These are phyloP conservation scores for Mystacornis crossleyi DNA, from an alignment of 2,113 vertebrate species.

Conservation along the genomic window DNA sequence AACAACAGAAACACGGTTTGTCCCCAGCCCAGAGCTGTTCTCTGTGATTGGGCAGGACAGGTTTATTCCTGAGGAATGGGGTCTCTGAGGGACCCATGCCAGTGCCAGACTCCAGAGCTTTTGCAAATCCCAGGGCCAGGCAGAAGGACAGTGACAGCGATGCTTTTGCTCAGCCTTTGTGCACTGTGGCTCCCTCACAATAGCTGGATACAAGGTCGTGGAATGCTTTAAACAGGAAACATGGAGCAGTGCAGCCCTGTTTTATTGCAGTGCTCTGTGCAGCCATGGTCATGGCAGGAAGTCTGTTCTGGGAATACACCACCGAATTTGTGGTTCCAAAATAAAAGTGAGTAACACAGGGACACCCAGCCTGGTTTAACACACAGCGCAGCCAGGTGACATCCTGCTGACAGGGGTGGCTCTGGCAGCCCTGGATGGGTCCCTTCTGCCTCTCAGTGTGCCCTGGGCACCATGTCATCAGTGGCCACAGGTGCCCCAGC, in stretches of 20 bases:
- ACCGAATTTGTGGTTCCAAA: background rate
- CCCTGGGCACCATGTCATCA: accelerated
- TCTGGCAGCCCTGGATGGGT: accelerated
- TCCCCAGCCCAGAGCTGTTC: accelerated
- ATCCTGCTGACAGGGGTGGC: background rate
- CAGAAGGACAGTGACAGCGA: accelerated
- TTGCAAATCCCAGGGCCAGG: background rate
- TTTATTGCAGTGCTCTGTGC: background rate
- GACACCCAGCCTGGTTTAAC: background rate
- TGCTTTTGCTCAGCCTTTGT: background rate
- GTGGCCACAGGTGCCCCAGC: background rate
- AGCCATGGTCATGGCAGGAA: accelerated
- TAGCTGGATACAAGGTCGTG: accelerated
- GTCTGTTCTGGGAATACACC: background rate
- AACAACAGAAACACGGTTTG: background rate
- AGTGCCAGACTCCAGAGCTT: accelerated
- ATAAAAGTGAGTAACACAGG: too few relatives aligned
- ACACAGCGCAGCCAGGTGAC: background rate
- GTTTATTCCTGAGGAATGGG: background rate
- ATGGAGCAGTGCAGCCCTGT: accelerated
- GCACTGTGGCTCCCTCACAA: accelerated
- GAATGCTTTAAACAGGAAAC: background rate
- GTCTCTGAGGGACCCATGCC: background rate
- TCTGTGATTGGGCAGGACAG: accelerated
- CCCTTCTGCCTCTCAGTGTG: background rate